Evolutionary conservation across 2,888 invertebrate species (phyloP).

Genomic region (Prosapia bicincta): DNA sequence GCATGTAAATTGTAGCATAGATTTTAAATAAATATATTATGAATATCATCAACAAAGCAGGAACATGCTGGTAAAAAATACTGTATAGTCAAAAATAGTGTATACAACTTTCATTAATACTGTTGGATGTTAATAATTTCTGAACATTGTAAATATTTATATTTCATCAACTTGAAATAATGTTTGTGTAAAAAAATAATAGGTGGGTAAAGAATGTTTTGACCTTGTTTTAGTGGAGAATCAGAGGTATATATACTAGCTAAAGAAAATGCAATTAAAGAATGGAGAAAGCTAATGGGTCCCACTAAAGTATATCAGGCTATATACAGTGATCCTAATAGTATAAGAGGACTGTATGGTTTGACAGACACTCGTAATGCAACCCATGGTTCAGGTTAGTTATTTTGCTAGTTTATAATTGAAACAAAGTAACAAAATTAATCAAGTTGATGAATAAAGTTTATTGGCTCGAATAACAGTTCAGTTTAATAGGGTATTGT

Average conservation of each 20-base stretch:
- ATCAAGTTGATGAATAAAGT: too few relatives aligned
- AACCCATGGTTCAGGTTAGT: constrained; percentile 84
- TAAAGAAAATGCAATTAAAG: constrained; percentile 66
- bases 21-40: too few relatives aligned
- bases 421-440: too few relatives aligned
- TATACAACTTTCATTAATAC: constrained; percentile 7
- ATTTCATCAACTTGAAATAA: too few relatives aligned
- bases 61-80: too few relatives aligned
- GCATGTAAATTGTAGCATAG: too few relatives aligned
- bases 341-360: constrained; percentile 80
- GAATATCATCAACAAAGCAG: too few relatives aligned
- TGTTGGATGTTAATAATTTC: background rate
- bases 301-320: constrained; percentile 86
- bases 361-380: constrained; percentile 93
- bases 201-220: constrained; percentile 8
- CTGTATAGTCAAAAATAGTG: constrained; percentile 8
- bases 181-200: too few relatives aligned
- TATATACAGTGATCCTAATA: constrained; percentile 70
- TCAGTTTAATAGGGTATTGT: too few relatives aligned
- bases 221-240: constrained; percentile 66
- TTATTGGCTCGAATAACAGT: too few relatives aligned
- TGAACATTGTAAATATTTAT: background rate
- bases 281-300: constrained; percentile 83
- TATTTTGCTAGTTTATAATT: too few relatives aligned
- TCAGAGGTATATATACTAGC: constrained; percentile 76